Evolutionary conservation across 1,140 invertebrate genomes (phyloP).

Genomic region (Triops cancriformis): DNA sequence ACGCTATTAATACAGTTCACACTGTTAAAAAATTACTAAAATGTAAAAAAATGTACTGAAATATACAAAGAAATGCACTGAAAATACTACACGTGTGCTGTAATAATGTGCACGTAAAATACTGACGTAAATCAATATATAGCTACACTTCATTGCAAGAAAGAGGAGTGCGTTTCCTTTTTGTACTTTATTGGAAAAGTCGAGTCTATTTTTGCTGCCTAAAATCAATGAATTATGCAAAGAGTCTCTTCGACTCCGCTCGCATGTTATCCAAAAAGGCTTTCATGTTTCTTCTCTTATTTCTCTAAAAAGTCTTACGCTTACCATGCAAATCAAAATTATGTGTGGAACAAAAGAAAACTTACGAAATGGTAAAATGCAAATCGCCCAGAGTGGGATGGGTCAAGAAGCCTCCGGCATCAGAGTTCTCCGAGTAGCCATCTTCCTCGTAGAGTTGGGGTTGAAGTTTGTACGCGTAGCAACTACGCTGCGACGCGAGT

Average conservation of each 20-base stretch:
- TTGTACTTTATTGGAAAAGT: not conserved
- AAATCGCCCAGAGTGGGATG: not conserved
- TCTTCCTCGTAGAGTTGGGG: not conserved
- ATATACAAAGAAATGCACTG: no score
- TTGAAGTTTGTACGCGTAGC: not conserved
- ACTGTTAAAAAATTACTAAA: no score
- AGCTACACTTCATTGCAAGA: no score
- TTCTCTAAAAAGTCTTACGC: not conserved
- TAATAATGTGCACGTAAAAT: no score
- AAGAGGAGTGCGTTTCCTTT: no score
- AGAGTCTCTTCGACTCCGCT: not conserved
- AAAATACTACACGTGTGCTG: no score
- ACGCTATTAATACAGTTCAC: no score
- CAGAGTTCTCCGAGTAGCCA: not conserved
- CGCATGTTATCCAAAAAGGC: not conserved
- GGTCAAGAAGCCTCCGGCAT: not conserved
- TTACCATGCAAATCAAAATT: not conserved
- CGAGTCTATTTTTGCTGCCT: not conserved
- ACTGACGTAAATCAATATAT: no score
- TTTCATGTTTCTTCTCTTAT: not conserved
- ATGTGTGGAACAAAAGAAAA: not conserved
- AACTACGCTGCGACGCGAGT: not conserved
- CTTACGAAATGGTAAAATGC: slow-evolving; percentile 6
- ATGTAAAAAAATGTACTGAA: no score
- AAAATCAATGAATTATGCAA: not conserved